Percentiles rank a stretch among this genome's conserved stretches.
These are phyloP conservation scores for Scolopax mira DNA, from an alignment of 2,113 vertebrate genomes.

Conservation along the genomic window DNA sequence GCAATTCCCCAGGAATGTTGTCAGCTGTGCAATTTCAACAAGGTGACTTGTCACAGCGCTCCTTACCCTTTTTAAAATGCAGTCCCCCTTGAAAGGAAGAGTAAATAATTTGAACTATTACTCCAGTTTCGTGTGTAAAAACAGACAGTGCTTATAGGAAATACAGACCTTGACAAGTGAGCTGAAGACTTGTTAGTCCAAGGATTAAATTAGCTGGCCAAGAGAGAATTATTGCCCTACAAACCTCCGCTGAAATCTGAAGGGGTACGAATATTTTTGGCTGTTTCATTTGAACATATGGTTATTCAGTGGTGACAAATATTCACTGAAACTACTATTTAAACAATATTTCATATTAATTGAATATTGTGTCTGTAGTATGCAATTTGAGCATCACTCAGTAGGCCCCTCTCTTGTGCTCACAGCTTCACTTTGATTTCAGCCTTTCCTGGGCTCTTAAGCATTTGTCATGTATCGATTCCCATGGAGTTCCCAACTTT, in stretches of 20 bases:
- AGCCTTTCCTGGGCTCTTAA: constrained; percentile 2
- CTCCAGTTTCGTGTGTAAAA: neutral
- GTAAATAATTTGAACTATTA: neutral
- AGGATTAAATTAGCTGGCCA: neutral
- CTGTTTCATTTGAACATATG: neutral
- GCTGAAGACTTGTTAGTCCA: neutral
- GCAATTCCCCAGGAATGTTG: neutral
- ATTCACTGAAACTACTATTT: neutral
- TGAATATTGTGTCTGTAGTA: neutral
- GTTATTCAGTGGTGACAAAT: neutral
- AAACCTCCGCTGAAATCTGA: neutral
- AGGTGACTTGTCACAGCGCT: neutral
- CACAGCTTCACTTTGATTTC: neutral
- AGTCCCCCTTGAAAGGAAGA: neutral
- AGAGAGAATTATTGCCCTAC: neutral
- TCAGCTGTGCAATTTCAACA: neutral
- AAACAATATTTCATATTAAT: neutral
- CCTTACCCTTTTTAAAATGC: neutral
- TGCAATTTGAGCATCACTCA: neutral
- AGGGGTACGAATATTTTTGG: neutral
- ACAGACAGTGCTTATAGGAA: neutral
- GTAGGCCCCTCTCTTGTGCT: neutral
- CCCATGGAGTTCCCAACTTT: neutral
- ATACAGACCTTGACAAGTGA: neutral
- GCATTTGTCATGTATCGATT: neutral